A percentile compares a stretch with the other conserved stretches of the same genome.
Evolutionary conservation across 2,888 invertebrate species (phyloP).

Genomic region (Epistrophe grossulariae): DNA sequence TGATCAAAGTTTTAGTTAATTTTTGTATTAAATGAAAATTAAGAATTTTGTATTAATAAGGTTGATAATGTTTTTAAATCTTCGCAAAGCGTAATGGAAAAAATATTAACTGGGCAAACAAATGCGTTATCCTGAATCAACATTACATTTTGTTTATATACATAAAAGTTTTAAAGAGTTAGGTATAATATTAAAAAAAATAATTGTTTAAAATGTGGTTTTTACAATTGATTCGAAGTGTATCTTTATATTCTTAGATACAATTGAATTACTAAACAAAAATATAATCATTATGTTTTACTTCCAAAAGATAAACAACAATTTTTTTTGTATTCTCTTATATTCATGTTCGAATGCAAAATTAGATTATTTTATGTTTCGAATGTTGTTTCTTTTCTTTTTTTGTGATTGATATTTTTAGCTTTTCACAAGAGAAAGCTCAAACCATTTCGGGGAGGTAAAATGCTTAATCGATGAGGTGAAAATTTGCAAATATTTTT

Average conservation of each 20-base stretch:
- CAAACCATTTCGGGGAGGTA: constrained; percentile 24
- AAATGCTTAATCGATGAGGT: constrained; percentile 59
- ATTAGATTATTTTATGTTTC: constrained; percentile 20
- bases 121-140: too few relatives aligned
- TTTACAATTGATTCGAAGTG: not conserved
- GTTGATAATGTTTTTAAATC: too few relatives aligned
- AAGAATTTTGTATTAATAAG: too few relatives aligned
- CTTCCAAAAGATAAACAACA: constrained; percentile 54
- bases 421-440: constrained; percentile 45
- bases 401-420: constrained; percentile 38
- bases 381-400: not conserved
- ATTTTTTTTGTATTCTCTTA: constrained; percentile 2
- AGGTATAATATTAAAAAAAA: too few relatives aligned
- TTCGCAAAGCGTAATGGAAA: too few relatives aligned
- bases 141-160: too few relatives aligned
- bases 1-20: too few relatives aligned
- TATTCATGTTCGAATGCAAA: constrained; percentile 20
- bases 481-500: constrained; percentile 43
- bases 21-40: too few relatives aligned
- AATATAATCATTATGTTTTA: constrained; percentile 44
- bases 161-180: too few relatives aligned
- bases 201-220: not conserved
- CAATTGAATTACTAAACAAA: constrained; percentile 55
- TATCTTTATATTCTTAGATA: constrained; percentile 31
- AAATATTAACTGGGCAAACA: too few relatives aligned